Conservation (phyloP, 1,140 invertebrate species). For the Rhopalosiphum maidis region DNA sequence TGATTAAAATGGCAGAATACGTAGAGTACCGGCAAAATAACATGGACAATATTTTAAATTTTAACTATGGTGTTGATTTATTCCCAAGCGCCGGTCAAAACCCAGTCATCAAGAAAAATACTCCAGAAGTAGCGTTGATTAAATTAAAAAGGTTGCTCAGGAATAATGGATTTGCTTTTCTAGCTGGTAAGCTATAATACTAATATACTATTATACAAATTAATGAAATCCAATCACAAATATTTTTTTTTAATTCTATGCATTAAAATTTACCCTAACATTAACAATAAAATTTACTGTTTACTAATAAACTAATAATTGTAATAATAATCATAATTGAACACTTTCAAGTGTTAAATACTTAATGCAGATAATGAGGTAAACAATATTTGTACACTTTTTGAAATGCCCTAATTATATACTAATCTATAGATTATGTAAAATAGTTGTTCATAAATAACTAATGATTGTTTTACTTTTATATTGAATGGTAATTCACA, state of each 20-base stretch:
- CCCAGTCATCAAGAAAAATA: slow-evolving; percentile 11
- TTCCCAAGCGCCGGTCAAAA: background rate
- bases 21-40: slow-evolving; percentile 32
- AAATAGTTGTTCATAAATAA: background rate
- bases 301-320: background rate
- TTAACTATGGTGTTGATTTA: slow-evolving; percentile 19
- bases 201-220: background rate
- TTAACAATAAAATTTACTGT: no score
- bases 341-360: background rate
- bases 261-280: background rate
- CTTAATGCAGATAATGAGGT: background rate
- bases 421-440: background rate
- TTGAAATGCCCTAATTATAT: background rate
- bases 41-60: background rate
- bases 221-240: background rate
- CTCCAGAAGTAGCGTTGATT: background rate
- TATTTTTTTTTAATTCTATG: background rate
- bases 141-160: slow-evolving; percentile 39
- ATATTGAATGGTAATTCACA: background rate
- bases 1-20: slow-evolving; percentile 30
- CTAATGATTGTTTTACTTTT: background rate
- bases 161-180: slow-evolving; percentile 23
- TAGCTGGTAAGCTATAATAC: slow-evolving; percentile 36
- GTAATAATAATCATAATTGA: background rate
- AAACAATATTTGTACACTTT: background rate